Percentiles rank a stretch among this genome's conserved stretches.
Conservation (phyloP, 2,797 vertebrate species). For the Champsocephalus gunnari region DNA sequence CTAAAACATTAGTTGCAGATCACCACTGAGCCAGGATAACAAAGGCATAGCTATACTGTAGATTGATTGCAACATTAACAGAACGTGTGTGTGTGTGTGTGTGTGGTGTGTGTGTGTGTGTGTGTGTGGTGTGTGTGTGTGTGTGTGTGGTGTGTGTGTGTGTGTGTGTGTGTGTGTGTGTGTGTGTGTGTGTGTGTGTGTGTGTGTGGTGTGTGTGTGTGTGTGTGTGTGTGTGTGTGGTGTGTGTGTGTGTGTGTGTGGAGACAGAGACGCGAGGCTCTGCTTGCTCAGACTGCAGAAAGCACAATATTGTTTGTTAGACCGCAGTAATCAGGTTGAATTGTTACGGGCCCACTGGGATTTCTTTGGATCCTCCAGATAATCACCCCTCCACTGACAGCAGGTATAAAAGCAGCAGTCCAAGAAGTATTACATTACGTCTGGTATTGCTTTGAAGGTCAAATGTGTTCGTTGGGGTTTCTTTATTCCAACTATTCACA, state of each 20-base stretch:
- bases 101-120: neutral
- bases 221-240: neutral
- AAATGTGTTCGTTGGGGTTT: constrained; percentile 21
- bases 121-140: neutral
- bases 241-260: constrained; percentile 6
- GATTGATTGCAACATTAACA: constrained; percentile 42
- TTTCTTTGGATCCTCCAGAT: constrained; percentile 56
- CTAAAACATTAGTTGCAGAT: constrained; percentile 42
- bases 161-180: neutral
- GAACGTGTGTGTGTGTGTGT: neutral
- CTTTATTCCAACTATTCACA: constrained; percentile 14
- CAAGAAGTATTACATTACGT: constrained; percentile 23
- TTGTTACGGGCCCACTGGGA: constrained; percentile 57
- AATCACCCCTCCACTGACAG: constrained; percentile 46
- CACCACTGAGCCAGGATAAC: constrained; percentile 26
- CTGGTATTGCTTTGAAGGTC: neutral
- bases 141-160: constrained; percentile 2
- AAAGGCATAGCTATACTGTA: constrained; percentile 33
- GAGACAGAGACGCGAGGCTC: constrained; percentile 1
- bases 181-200: neutral
- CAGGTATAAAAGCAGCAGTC: constrained; percentile 54
- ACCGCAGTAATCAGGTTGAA: constrained; percentile 62
- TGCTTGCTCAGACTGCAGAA: constrained; percentile 33
- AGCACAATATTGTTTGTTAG: constrained; percentile 58
- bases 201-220: constrained; percentile 10